phyloP scores from a whole-genome alignment of 2,113 vertebrate species.

The Thalassoma bifasciatum region DNA sequence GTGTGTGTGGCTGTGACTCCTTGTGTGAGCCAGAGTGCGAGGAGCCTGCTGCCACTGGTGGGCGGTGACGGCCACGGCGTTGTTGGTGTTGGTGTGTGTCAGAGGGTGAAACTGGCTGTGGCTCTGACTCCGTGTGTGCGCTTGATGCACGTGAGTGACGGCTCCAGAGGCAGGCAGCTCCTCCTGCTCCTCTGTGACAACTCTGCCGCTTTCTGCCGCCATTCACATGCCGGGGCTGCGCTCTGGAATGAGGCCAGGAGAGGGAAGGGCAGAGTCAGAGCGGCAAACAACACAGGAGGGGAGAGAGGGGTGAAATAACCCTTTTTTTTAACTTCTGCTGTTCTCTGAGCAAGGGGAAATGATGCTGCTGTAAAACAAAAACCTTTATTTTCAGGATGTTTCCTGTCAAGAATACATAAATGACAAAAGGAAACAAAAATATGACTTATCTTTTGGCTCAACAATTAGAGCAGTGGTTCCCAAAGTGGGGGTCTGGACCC shows the following conservation, averaged over 20 bases:
- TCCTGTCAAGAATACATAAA: too few relatives aligned
- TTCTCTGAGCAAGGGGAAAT: too few relatives aligned
- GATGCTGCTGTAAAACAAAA: too few relatives aligned
- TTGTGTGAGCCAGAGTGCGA: slow-evolving; percentile 63
- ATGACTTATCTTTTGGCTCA: too few relatives aligned
- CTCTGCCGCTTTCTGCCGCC: slow-evolving; percentile 68
- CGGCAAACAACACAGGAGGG: slow-evolving; percentile 13
- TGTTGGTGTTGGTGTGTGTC: slow-evolving; percentile 63
- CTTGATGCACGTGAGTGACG: slow-evolving; percentile 31
- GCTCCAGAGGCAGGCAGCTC: slow-evolving; percentile 54
- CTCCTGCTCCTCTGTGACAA: slow-evolving; percentile 70
- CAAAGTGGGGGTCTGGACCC: too few relatives aligned
- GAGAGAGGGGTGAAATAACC: too few relatives aligned
- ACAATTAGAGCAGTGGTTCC: too few relatives aligned
- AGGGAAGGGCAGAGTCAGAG: slow-evolving; percentile 64
- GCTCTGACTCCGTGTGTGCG: slow-evolving; percentile 68
- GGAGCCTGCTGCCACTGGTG: slow-evolving; percentile 68
- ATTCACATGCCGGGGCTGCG: slow-evolving; percentile 68
- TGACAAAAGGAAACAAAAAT: too few relatives aligned
- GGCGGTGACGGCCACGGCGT: too few relatives aligned
- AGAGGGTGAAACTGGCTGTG: slow-evolving; percentile 74
- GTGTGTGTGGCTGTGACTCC: slow-evolving; percentile 74
- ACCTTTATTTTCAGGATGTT: too few relatives aligned
- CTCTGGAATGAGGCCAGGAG: slow-evolving; percentile 70
- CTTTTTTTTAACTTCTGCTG: too few relatives aligned